These are phyloP conservation scores for Scelioninae gen. 1 DNA, from an alignment of 2,888 invertebrate species.

Conservation along the genomic window DNA sequence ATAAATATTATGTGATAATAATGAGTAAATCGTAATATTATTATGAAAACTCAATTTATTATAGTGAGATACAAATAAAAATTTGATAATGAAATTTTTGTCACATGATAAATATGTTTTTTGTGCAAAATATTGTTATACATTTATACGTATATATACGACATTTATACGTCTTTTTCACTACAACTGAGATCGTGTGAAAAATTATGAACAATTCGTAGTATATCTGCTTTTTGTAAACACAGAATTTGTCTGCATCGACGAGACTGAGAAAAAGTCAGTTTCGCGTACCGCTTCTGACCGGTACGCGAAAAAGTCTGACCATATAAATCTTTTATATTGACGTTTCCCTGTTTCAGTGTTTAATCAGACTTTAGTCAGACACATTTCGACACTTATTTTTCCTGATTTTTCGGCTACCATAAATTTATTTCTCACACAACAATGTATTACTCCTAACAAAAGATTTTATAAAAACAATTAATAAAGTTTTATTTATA, in stretches of 20 bases:
- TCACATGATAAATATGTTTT: too few species aligned
- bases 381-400: conserved; percentile 39
- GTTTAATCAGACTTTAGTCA: conserved; percentile 66
- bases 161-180: too few species aligned
- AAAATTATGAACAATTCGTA: conserved; percentile 37
- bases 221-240: conserved; percentile 38
- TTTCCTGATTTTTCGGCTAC: conserved; percentile 33
- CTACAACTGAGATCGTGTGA: background rate
- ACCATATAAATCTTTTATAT: conserved; percentile 62
- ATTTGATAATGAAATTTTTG: too few species aligned
- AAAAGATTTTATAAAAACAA: too few species aligned
- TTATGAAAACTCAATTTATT: too few species aligned
- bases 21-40: too few species aligned
- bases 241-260: conserved; percentile 55
- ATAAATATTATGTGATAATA: too few species aligned
- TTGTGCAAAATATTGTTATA: too few species aligned
- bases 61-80: too few species aligned
- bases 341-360: conserved; percentile 56
- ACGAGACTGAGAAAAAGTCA: conserved; percentile 33
- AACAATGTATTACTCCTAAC: too few species aligned
- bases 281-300: conserved; percentile 44
- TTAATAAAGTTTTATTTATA: too few species aligned
- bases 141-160: too few species aligned
- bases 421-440: conserved; percentile 23
- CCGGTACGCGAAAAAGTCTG: conserved; percentile 55